These are phyloP conservation scores for Daboia siamensis DNA, from an alignment of 2,113 vertebrate species.

Conservation along the genomic window DNA sequence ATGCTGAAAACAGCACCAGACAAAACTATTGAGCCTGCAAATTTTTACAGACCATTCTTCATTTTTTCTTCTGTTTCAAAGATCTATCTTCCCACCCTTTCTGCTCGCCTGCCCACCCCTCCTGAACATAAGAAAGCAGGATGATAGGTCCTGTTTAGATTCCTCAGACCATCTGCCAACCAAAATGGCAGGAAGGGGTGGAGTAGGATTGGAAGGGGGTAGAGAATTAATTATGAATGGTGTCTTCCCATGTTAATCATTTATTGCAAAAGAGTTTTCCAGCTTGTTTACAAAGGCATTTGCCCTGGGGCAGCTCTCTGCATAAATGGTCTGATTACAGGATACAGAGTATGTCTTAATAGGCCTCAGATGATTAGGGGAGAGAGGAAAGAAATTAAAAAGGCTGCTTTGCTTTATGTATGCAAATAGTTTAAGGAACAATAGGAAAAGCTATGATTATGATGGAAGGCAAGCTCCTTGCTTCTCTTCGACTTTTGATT, in stretches of 20 bases:
- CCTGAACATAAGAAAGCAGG: slow-evolving; percentile 58
- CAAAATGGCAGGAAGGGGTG: slow-evolving; percentile 53
- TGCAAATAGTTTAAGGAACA: slow-evolving; percentile 87
- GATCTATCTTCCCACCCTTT: slow-evolving; percentile 32
- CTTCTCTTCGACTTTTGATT: slow-evolving; percentile 67
- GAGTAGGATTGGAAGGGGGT: neutral
- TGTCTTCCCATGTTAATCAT: slow-evolving; percentile 78
- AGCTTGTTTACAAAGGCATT: slow-evolving; percentile 77
- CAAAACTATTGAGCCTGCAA: neutral
- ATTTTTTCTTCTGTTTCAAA: slow-evolving; percentile 35
- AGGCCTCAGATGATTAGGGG: slow-evolving; percentile 90
- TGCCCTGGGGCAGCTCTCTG: slow-evolving; percentile 80
- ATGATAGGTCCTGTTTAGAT: slow-evolving; percentile 65
- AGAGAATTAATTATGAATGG: slow-evolving; percentile 75
- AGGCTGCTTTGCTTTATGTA: slow-evolving; percentile 85
- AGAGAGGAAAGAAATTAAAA: slow-evolving; percentile 81
- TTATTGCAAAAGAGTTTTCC: slow-evolving; percentile 87
- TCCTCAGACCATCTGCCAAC: slow-evolving; percentile 74
- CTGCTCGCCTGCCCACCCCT: slow-evolving; percentile 24
- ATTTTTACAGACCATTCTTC: neutral
- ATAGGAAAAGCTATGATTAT: slow-evolving; percentile 71
- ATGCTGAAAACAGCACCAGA: slow-evolving; percentile 6
- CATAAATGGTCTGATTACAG: slow-evolving; percentile 94
- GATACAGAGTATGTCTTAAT: slow-evolving; percentile 83
- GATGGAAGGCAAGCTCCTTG: slow-evolving; percentile 62